Base-by-base conservation (phyloP, 2,797 vertebrate genomes). In the Varecia variegata region DNA sequence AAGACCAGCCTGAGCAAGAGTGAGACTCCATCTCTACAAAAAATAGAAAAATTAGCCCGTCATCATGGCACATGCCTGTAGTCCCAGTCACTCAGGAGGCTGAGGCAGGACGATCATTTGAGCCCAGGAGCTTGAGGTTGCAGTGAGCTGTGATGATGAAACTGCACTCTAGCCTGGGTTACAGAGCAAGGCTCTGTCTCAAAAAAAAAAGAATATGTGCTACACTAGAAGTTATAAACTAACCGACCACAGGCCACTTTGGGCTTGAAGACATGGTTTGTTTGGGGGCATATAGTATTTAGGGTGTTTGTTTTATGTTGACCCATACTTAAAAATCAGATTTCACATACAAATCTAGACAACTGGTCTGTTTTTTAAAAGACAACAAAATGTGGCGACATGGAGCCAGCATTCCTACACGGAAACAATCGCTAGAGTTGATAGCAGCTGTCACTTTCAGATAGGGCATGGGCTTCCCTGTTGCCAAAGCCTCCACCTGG, bases 241-340 rank as follows among this genome's bases (percentile, higher is more conserved):
- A 12, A 58, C 45, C 70, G 35, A 54, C 89, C 80, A 7, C 56
- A 58, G 27, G 43, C n/a, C 47, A 35, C 6, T 1, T 0, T 2
- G n/a, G 20, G 20, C n/a, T 68, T 71, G 38, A 45, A 93, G 68
- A 50, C n/a, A 62, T 62, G 45, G 30, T 45, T 70, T 54, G 43
- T 62, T 60, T 50, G 60, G 9, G 6, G 25, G 3, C 52, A 35
- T 50, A 82, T 11, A 11, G 15, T 38, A 17, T 50, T 76, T 71
- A 14, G 45, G 56, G 20, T 81, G 32, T 79, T 71, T 32, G 5
- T 80, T 71, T 77, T 54, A 73, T 30, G 11, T 60, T 70, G 56
- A 30, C 30, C 47, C 25, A n/a, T 4, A 6, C 83, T 93, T 91
- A 82, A 94, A 93, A 79, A 65, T 35, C 30, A 70, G 52, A 71